These are phyloP conservation scores for Eilema griseolum DNA, from an alignment of 2,888 invertebrate genomes.

Conservation along the genomic window DNA sequence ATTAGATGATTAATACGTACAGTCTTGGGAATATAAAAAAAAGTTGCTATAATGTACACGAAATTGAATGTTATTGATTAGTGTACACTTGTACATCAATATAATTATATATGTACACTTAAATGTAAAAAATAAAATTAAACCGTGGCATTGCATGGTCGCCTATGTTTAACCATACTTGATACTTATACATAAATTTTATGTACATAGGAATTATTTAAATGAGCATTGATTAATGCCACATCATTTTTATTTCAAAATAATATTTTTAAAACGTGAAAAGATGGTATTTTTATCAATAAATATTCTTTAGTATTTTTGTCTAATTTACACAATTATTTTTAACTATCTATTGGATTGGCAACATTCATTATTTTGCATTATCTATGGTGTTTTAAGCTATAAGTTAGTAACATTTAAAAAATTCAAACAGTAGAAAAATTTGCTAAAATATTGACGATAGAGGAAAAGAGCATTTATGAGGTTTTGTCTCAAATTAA, in stretches of 20 bases:
- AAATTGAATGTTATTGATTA: conserved; percentile 59
- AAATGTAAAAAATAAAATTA: conserved; percentile 51
- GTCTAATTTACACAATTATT: conserved; percentile 78
- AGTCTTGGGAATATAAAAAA: conserved; percentile 84
- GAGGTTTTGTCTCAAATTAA: neutral
- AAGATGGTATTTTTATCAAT: conserved; percentile 51
- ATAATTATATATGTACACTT: conserved; percentile 60
- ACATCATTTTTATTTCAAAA: conserved; percentile 46
- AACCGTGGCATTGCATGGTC: conserved; percentile 52
- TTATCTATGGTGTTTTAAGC: conserved; percentile 28
- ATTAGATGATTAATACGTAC: conserved; percentile 84
- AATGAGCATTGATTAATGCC: conserved; percentile 55
- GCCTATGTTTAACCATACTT: conserved; percentile 45
- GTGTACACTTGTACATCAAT: conserved; percentile 36
- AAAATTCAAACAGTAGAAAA: conserved; percentile 8
- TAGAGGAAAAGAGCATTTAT: neutral
- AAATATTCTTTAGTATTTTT: conserved; percentile 57
- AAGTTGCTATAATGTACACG: conserved; percentile 79
- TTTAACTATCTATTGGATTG: conserved; percentile 78
- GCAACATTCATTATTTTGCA: conserved; percentile 67
- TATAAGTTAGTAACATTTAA: conserved; percentile 41
- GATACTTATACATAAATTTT: conserved; percentile 60
- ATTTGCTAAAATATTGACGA: no score
- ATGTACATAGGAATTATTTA: conserved; percentile 82
- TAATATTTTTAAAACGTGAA: conserved; percentile 46